Conservation (phyloP, 2,113 vertebrate genomes). For the Neolamprologus modestus region DNA sequence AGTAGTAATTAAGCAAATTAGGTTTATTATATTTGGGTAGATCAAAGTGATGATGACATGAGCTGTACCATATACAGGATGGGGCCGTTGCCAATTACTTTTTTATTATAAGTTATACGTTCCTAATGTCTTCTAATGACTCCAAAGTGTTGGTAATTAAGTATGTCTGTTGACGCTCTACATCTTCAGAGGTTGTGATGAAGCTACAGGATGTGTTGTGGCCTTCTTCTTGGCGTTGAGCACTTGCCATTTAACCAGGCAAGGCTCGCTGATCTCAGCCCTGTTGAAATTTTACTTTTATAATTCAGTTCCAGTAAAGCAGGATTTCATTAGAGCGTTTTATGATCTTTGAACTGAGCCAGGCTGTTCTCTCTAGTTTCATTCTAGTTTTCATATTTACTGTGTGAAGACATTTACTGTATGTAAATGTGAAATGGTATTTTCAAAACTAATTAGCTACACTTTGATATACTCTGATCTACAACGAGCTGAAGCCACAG, state of each 20-base stretch:
- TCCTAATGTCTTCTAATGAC: background rate
- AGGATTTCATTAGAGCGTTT: background rate
- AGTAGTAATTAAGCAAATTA: background rate
- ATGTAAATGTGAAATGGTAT: background rate
- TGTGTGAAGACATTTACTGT: background rate
- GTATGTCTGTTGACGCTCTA: fast-evolving
- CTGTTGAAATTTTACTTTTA: background rate
- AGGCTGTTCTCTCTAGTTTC: background rate
- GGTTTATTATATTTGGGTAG: background rate
- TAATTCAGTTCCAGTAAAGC: background rate
- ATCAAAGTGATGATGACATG: background rate
- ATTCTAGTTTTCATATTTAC: background rate
- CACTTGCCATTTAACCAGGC: background rate
- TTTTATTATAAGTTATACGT: background rate
- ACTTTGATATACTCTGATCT: background rate
- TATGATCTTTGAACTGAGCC: background rate
- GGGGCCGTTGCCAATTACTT: background rate
- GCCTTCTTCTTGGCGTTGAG: background rate
- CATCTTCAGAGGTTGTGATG: background rate
- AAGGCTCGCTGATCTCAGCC: background rate
- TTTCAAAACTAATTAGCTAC: background rate
- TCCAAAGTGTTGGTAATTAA: background rate
- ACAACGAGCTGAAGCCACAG: background rate
- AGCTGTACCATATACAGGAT: background rate
- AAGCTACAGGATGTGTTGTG: background rate